Base-by-base conservation (phyloP, 2,113 vertebrate genomes). In the Trogon melanurus region DNA sequence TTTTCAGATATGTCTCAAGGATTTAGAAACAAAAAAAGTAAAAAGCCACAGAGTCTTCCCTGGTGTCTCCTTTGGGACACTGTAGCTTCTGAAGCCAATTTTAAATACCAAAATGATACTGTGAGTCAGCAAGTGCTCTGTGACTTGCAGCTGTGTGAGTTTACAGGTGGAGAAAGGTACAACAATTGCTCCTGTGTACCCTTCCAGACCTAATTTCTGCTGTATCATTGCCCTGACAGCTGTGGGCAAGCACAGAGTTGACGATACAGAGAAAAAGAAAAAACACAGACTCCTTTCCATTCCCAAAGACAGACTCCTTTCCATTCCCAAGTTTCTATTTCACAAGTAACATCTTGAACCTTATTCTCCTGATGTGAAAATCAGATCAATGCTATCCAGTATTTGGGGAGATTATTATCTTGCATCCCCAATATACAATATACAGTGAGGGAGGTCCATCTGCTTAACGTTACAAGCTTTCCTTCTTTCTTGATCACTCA, bases 401-500 rank as follows among this genome's bases (percentile, higher is more conserved):
- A 92, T 48, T 47, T 60, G 38, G 20, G 51, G 32, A 75, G 44
- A 80, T 48, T 0, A 82, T 64, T 44, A 93, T 56, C 47, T 67
- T 73, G 21, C 34, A 86, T 62, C 60, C 23, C 25, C 10, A 89
- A 65, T 45, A 89, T 7, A 36, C 10, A 53, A 13, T 20, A 83
- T 45, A 90, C 88, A 89, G 64, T 67, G 75, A 93, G n/a, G 81
- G 71, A 88, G 60, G 72, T 90, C 79, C 79, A 90, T 78, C 82
- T 96, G 92, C 75, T 96, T 90, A 78, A 86, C 0, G 1, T 95
- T 96, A 85, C 67, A 78, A 27, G 21, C 79, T 83, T 88, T 88
- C 60, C 64, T 88, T 78, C 75, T 48, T 91, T 90, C 53, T 90
- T 90, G 85, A 89, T 82, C 88, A 94, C 81, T 89, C 89, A 95